A percentile compares a stretch with the other conserved stretches of the same genome.
phyloP scores from a whole-genome alignment of 30 jellyfish, hydroid and myxozoan species.

The Chrysaora quinquecirrha region DNA sequence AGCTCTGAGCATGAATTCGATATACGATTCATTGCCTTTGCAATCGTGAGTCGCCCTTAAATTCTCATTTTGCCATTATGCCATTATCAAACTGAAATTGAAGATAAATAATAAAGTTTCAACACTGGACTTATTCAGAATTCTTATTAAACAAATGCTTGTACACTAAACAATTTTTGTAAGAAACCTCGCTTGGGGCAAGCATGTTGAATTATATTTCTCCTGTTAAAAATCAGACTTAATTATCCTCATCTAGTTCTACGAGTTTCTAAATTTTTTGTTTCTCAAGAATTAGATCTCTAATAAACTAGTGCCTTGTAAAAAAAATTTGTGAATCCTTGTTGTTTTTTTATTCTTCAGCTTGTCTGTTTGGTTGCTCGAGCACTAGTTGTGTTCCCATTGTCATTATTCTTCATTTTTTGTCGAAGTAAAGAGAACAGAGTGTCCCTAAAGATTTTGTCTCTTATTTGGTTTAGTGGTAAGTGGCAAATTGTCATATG shows the following conservation, averaged over 20 bases:
- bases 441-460: constrained; percentile 78
- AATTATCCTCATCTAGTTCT: too few species aligned
- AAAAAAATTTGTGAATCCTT: constrained; percentile 8
- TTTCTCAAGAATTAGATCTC: too few species aligned
- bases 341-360: constrained; percentile 39
- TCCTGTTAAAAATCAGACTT: too few species aligned
- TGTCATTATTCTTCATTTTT: constrained; percentile 84
- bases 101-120: too few species aligned
- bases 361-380: constrained; percentile 89
- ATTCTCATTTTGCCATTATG: neutral
- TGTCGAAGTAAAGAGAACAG: constrained; percentile 89
- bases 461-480: constrained; percentile 96
- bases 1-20: constrained; percentile 74
- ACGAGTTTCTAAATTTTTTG: too few species aligned
- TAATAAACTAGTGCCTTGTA: too few species aligned
- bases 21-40: constrained; percentile 74
- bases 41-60: constrained; percentile 60
- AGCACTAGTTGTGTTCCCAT: constrained; percentile 88
- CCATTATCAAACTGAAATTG: too few species aligned
- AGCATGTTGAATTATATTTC: too few species aligned
- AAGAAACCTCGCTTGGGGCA: too few species aligned
- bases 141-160: too few species aligned
- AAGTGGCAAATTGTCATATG: constrained; percentile 24
- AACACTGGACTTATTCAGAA: too few species aligned
- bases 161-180: too few species aligned